Conservation (phyloP, 1,140 invertebrate genomes). For the Ceratosolen solmsi region DNA sequence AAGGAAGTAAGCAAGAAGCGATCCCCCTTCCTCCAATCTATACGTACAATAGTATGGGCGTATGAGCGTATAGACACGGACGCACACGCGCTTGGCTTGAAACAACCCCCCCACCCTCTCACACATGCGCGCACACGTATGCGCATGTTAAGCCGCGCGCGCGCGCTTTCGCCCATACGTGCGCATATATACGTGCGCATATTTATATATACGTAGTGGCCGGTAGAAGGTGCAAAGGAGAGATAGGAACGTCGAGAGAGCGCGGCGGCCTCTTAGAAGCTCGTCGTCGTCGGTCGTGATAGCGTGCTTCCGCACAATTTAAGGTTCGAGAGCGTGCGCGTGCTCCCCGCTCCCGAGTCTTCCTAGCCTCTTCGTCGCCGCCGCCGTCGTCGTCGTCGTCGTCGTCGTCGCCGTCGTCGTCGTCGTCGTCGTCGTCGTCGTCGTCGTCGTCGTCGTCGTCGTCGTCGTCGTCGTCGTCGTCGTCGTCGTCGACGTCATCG, state of each 20-base stretch:
- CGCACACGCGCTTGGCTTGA: too few relatives aligned
- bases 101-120: too few relatives aligned
- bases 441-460: too few relatives aligned
- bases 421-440: too few relatives aligned
- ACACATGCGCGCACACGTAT: too few relatives aligned
- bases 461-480: too few relatives aligned
- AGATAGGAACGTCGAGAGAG: not conserved
- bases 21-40: not conserved
- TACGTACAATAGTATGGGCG: not conserved
- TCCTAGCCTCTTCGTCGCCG: not conserved
- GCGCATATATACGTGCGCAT: not conserved
- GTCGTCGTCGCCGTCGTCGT: not conserved
- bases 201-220: not conserved
- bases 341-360: not conserved
- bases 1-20: conserved; percentile 11
- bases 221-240: conserved; percentile 1
- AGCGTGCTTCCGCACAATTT: conserved; percentile 8
- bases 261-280: conserved; percentile 33
- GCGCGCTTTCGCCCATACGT: too few relatives aligned
- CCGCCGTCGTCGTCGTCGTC: not conserved
- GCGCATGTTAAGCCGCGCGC: not conserved
- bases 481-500: too few relatives aligned
- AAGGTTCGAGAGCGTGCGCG: not conserved
- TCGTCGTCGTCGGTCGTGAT: conserved; percentile 31
- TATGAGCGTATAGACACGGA: too few relatives aligned